Evolutionary conservation across 2,888 invertebrate species (phyloP).

Genomic region (Eumerus sabulonum): DNA sequence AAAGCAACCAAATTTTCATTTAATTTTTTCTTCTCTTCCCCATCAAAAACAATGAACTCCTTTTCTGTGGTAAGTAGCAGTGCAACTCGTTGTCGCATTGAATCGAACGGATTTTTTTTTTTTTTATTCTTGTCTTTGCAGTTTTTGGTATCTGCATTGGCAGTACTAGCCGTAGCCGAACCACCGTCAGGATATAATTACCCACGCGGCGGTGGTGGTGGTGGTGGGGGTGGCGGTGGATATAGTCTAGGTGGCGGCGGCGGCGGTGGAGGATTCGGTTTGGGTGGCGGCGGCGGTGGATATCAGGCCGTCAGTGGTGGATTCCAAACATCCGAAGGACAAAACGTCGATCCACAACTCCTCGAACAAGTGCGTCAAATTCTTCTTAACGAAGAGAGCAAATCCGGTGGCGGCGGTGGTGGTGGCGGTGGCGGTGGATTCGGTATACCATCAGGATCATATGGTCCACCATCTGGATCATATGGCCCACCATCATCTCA

Average conservation of each 20-base stretch:
- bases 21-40: constrained; percentile 77
- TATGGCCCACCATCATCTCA: constrained; percentile 85
- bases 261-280: constrained; percentile 78
- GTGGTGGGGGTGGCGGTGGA: constrained; percentile 76
- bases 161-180: constrained; percentile 87
- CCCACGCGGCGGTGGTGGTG: constrained; percentile 83
- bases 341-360: constrained; percentile 88
- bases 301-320: constrained; percentile 89
- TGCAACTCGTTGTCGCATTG: too few species aligned
- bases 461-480: constrained; percentile 82
- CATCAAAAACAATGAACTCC: constrained; percentile 79
- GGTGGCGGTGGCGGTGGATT: constrained; percentile 76
- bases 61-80: constrained; percentile 79
- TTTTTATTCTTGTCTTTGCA: too few species aligned
- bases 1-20: constrained; percentile 78
- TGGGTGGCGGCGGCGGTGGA: constrained; percentile 85
- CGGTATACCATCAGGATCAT: constrained; percentile 80
- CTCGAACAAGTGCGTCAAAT: constrained; percentile 92
- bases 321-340: constrained; percentile 90
- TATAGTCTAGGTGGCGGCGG: constrained; percentile 80
- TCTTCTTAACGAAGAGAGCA: constrained; percentile 89
- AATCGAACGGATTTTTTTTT: too few species aligned
- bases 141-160: constrained; percentile 91
- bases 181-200: constrained; percentile 88
- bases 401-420: constrained; percentile 80